phyloP scores from a whole-genome alignment of 2,113 vertebrate species.

The Herpetotheres cachinnans region DNA sequence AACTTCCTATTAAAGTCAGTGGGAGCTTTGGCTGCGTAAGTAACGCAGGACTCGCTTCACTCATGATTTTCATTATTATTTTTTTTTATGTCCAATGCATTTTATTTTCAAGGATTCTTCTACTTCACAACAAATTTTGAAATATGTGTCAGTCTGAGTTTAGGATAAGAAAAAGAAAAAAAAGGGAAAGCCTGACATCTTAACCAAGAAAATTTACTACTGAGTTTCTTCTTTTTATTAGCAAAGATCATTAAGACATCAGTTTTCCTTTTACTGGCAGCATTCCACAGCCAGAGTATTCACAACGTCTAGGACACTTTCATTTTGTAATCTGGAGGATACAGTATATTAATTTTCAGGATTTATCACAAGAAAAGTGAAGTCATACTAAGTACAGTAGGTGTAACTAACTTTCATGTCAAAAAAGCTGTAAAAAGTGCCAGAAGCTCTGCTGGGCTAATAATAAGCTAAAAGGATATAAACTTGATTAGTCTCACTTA shows the following conservation, averaged over 20 bases:
- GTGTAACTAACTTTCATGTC: conserved; percentile 59
- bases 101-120: background rate
- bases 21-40: background rate
- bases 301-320: conserved; percentile 64
- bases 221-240: conserved; percentile 48
- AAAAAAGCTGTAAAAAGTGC: conserved; percentile 55
- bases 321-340: conserved; percentile 69
- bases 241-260: conserved; percentile 67
- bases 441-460: conserved; percentile 54
- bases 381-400: conserved; percentile 63
- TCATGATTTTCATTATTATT: background rate
- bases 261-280: conserved; percentile 66
- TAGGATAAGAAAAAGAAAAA: background rate
- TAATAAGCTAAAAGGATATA: conserved; percentile 59
- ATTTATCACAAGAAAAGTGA: conserved; percentile 70
- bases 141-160: background rate
- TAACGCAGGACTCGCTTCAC: fast-evolving
- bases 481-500: conserved; percentile 63
- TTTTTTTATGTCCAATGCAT: background rate
- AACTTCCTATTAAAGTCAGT: background rate
- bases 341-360: conserved; percentile 76
- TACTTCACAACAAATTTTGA: background rate
- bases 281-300: conserved; percentile 56
- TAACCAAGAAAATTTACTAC: conserved; percentile 52
- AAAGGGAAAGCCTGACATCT: background rate